Evolutionary conservation across 2,113 vertebrate species (phyloP).

Genomic region (Scytalopus superciliaris): DNA sequence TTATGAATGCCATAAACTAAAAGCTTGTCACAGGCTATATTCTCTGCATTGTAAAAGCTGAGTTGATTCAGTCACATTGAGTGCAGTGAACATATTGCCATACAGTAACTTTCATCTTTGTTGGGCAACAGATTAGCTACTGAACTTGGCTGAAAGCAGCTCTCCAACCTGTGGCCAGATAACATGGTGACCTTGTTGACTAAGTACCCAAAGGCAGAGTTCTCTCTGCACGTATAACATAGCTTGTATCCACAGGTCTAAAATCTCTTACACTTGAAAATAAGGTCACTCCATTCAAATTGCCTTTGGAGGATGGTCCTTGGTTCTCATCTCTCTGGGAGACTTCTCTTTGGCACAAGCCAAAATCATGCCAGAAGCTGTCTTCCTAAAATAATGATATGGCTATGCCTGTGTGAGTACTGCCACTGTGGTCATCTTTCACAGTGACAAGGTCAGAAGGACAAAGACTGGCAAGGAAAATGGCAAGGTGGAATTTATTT

Average conservation of each 20-base stretch:
- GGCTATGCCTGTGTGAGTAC: accelerated
- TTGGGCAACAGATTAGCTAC: background rate
- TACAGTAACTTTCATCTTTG: background rate
- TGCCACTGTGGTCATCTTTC: background rate
- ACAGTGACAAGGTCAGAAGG: background rate
- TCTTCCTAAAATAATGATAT: background rate
- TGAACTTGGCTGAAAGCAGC: background rate
- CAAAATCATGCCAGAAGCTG: background rate
- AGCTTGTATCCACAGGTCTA: background rate
- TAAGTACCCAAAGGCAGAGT: background rate
- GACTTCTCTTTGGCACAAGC: background rate
- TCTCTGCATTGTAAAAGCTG: background rate
- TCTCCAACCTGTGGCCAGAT: background rate
- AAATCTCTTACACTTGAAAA: background rate
- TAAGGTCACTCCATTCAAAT: background rate
- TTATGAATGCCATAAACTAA: background rate
- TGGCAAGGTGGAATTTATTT: background rate
- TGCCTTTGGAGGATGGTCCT: background rate
- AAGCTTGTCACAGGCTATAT: background rate
- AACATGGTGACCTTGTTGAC: background rate
- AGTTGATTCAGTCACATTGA: background rate
- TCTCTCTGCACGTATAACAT: background rate
- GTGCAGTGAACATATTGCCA: background rate
- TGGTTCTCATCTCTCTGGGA: background rate
- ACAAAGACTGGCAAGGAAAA: background rate